phyloP scores from a whole-genome alignment of 2,113 vertebrate species.

The Mohoua ochrocephala region DNA sequence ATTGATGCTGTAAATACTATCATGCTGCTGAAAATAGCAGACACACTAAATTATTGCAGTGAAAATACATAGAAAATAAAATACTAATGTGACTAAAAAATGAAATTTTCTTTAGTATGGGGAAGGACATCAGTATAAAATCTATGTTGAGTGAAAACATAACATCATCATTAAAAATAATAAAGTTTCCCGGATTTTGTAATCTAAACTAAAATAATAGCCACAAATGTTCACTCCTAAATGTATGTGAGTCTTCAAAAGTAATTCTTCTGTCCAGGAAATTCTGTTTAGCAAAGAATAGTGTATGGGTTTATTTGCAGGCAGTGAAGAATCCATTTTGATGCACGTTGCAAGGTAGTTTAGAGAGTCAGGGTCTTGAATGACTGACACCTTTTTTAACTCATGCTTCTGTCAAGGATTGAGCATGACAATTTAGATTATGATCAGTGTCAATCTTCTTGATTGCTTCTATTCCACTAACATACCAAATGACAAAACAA shows the following conservation, averaged over 20 bases:
- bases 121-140: neutral
- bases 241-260: neutral
- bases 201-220: neutral
- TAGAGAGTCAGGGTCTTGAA: neutral
- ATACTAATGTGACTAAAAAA: neutral
- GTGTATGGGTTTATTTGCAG: neutral
- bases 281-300: neutral
- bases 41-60: neutral
- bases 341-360: neutral
- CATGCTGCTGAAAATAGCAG: neutral
- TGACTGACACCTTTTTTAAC: conserved; percentile 21
- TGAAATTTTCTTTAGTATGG: neutral
- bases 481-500: conserved; percentile 60
- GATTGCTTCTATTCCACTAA: conserved; percentile 62
- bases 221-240: neutral
- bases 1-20: neutral
- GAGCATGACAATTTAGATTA: conserved; percentile 53
- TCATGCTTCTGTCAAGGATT: conserved; percentile 39
- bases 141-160: neutral
- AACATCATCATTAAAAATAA: neutral
- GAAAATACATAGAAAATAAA: neutral
- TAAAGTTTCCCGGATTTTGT: neutral
- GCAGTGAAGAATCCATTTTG: neutral
- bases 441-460: conserved; percentile 63
- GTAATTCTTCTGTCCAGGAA: neutral